Conservation (phyloP, 1,140 invertebrate genomes). For the Akabosia matsudoensis region DNA sequence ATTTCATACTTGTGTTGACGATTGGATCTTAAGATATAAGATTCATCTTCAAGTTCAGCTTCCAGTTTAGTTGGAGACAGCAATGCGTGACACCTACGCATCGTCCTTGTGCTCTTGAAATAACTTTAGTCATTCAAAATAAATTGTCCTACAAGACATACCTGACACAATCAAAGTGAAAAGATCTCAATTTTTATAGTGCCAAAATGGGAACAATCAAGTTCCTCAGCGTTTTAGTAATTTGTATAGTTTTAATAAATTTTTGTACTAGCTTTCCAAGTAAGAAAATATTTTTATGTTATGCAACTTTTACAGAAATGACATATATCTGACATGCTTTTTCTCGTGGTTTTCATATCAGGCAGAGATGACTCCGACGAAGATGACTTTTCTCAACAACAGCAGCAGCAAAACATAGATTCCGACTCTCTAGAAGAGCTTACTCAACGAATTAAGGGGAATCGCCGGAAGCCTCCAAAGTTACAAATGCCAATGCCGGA, state of each 20-base stretch:
- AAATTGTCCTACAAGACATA: no score
- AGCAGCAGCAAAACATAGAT: slow-evolving; percentile 29
- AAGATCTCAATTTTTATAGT: no score
- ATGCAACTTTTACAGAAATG: neutral
- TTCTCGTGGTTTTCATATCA: neutral
- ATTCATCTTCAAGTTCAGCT: neutral
- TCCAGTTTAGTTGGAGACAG: slow-evolving; percentile 6
- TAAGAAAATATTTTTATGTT: neutral
- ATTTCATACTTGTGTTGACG: no score
- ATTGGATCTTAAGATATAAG: slow-evolving; percentile 10
- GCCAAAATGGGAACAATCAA: slow-evolving; percentile 2
- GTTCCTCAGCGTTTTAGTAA: neutral
- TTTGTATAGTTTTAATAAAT: neutral
- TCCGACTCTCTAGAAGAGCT: slow-evolving; percentile 22
- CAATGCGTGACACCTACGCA: neutral
- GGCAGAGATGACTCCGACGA: neutral
- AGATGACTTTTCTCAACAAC: slow-evolving; percentile 29
- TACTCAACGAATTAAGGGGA: slow-evolving; percentile 3
- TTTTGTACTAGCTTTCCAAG: neutral
- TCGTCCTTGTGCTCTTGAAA: no score
- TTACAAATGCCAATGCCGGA: neutral
- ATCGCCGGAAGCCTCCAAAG: neutral
- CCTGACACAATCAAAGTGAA: no score
- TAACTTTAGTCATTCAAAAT: no score
- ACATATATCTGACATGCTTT: neutral